Evolutionary conservation across 1,140 invertebrate genomes (phyloP).

Genomic region (Drosophila truncata): DNA sequence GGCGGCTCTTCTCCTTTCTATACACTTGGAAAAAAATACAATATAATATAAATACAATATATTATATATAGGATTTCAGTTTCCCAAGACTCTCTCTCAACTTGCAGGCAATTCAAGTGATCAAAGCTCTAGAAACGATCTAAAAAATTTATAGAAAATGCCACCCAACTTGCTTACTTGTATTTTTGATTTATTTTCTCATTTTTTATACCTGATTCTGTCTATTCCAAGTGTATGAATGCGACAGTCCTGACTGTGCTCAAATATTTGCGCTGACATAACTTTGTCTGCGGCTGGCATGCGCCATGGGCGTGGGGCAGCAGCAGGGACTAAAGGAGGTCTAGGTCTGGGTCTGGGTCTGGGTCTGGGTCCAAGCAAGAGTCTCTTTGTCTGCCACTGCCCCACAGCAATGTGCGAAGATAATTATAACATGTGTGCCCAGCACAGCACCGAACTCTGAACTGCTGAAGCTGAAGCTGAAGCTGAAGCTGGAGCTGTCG

Average conservation of each 20-base stretch:
- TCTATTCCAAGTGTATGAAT: slow-evolving; percentile 8
- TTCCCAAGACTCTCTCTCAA: not conserved
- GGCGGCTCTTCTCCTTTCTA: no score
- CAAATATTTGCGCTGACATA: slow-evolving; percentile 82
- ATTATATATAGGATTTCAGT: not conserved
- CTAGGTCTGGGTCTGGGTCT: slow-evolving; percentile 1
- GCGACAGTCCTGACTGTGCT: slow-evolving; percentile 47
- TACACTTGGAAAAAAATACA: not conserved
- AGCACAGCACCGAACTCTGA: slow-evolving; percentile 9
- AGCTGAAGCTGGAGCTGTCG: slow-evolving; percentile 1
- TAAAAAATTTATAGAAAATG: not conserved
- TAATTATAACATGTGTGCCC: slow-evolving; percentile 72
- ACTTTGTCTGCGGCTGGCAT: slow-evolving; percentile 80
- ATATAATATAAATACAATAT: no score
- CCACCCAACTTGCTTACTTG: not conserved
- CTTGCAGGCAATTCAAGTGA: not conserved
- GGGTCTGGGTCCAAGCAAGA: slow-evolving; percentile 14
- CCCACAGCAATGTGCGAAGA: slow-evolving; percentile 68
- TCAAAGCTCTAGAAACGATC: not conserved
- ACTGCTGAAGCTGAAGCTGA: slow-evolving; percentile 8
- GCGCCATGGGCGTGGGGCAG: slow-evolving; percentile 33
- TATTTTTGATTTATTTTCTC: no score
- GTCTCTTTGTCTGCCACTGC: slow-evolving; percentile 64
- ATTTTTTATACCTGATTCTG: no score
- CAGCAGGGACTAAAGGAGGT: not conserved